phyloP scores from a whole-genome alignment of 2,888 invertebrate genomes.

The Synanthedon myopaeformis region DNA sequence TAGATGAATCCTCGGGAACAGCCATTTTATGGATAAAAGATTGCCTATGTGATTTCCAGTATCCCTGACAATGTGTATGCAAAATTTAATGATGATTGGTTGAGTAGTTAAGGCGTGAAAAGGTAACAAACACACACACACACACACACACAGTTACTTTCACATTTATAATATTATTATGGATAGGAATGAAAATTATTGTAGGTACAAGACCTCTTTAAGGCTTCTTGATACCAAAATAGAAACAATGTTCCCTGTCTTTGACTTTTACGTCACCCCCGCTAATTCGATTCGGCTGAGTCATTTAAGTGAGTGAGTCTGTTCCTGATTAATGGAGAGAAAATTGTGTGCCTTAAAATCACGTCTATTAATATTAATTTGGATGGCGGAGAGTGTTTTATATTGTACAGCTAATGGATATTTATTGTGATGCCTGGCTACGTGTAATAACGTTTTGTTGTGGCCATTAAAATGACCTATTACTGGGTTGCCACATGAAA shows the following conservation, averaged over 20 bases:
- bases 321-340: constrained; percentile 8
- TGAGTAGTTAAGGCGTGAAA: too few species aligned
- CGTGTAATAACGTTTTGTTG: not conserved
- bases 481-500: not conserved
- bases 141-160: too few species aligned
- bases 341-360: constrained; percentile 4
- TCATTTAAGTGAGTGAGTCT: not conserved
- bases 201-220: too few species aligned
- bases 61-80: too few species aligned
- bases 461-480: not conserved
- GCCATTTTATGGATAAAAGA: too few species aligned
- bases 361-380: constrained; percentile 27
- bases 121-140: too few species aligned
- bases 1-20: too few species aligned
- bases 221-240: too few species aligned
- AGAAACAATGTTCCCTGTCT: not conserved
- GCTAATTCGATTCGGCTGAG: not conserved
- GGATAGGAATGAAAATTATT: too few species aligned
- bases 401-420: constrained; percentile 12
- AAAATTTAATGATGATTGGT: too few species aligned
- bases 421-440: constrained; percentile 2
- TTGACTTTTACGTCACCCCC: not conserved
- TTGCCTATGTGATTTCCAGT: too few species aligned
- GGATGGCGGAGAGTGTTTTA: constrained; percentile 12
- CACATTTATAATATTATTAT: too few species aligned